Evolutionary conservation across 2,888 invertebrate species (phyloP), one percentile per base, ranked within the genome.

Genomic region (Eupsilia transversa): DNA sequence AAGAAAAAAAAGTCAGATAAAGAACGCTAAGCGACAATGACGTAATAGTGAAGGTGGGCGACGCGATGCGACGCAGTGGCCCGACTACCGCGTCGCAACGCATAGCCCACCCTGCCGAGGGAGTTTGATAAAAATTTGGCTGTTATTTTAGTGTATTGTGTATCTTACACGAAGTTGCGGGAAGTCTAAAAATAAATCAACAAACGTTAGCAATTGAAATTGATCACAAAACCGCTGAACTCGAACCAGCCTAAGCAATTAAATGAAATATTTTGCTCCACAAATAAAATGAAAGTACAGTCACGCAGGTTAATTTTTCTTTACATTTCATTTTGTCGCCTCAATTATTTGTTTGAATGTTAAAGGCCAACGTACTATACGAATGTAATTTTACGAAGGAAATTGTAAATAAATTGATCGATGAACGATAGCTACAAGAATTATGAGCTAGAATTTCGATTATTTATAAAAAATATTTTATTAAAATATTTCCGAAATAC

Each of bases 271-370:
- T 59, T 74, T 65, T 74, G 59, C 12, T 63, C 41, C 60, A 63
- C 43, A 75, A 80, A 78, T 63, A 69, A 64, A 71, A 76, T 75
- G 20, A 75, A 74, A 83, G 59, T 74, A 73, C 60, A 73, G 83
- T 85, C 79, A 79, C 83, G 85, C 83, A 69, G 20, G 67, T 64
- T 60, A 54, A 57, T 71, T 75, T 75, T 77, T 75, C 63, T 59
- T 76, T 59, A 71, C 54, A 83, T 81, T 83, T 72, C 63, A 75
- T 64, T 78, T 52, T 54, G n/a, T 43, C 20, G 2, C 27, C 20
- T 30, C n/a, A 67, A 76, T 74, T 72, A 61, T 67, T 80, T 59
- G 56, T 43, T n/a, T 41, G 38, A 77, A 72, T 64, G 60, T 59
- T n/a, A 54, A 52, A 65, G 64, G 49, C 14, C 33, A 27, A 64